These are phyloP conservation scores for Periplaneta americana DNA, from an alignment of 1,140 invertebrate genomes.

Conservation along the genomic window DNA sequence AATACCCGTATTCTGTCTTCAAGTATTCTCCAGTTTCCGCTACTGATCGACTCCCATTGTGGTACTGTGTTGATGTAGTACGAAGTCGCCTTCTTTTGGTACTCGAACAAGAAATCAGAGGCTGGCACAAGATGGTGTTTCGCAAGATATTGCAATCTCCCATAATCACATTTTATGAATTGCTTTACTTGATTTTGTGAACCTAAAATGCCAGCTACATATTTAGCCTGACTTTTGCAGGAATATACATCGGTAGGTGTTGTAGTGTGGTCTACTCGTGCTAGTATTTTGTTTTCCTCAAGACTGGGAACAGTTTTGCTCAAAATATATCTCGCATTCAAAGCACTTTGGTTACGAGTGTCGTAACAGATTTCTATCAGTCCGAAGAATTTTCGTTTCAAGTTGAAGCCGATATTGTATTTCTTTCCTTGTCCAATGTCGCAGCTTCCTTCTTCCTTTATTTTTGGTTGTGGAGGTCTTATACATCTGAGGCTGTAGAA, in stretches of 20 bases:
- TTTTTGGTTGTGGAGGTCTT: not conserved
- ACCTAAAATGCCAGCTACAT: slow-evolving; percentile 27
- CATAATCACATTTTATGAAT: slow-evolving; percentile 28
- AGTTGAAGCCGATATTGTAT: slow-evolving; percentile 22
- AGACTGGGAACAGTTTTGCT: slow-evolving; percentile 15
- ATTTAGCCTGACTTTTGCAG: slow-evolving; percentile 19
- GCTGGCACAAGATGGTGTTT: slow-evolving; percentile 61
- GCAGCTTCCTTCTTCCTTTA: slow-evolving; percentile 17
- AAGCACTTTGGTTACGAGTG: slow-evolving; percentile 10
- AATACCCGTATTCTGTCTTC: slow-evolving; percentile 41
- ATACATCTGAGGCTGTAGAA: not conserved
- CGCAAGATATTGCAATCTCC: slow-evolving; percentile 25
- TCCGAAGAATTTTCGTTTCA: slow-evolving; percentile 14
- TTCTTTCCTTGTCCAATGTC: not conserved
- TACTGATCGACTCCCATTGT: slow-evolving; percentile 60
- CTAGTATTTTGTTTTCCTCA: slow-evolving; percentile 25
- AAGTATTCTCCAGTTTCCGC: slow-evolving; percentile 53
- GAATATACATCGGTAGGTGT: slow-evolving; percentile 19
- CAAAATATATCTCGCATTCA: slow-evolving; percentile 18
- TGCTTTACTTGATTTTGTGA: slow-evolving; percentile 26
- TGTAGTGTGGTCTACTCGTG: slow-evolving; percentile 20
- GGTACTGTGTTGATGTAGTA: slow-evolving; percentile 58
- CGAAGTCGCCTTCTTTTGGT: slow-evolving; percentile 57
- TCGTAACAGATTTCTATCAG: slow-evolving; percentile 25
- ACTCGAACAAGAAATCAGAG: slow-evolving; percentile 54